Base-by-base conservation (phyloP, 2,113 vertebrate species). In the Anoplopoma fimbria region DNA sequence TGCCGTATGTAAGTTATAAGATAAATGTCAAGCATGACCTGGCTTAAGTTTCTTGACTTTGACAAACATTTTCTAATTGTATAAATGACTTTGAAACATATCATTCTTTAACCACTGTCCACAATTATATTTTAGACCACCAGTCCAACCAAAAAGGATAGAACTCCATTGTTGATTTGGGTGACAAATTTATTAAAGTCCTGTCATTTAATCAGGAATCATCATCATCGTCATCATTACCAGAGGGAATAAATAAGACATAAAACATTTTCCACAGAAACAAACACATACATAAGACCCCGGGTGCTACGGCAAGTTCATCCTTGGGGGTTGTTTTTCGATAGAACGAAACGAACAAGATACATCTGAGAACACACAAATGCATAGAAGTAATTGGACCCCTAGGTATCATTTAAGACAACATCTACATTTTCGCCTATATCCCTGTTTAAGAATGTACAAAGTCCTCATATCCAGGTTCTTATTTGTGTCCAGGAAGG, bases 141-240 rank as follows among this genome's bases (percentile, higher is more conserved):
- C 58, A n/a, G 29, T 55, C 60, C 36, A 80, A 62, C 64, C 68
- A 86, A 76, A 85, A 77, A 82, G 62, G 58, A 75, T 53, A 31
- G n/a, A 53, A 74, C 27, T 73, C 62, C 29, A 63, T 72, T 65
- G 21, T 90, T 87, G 69, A 94, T 93, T 96, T 91, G 94, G 94
- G 93, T 96, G 96, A 97, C 95, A 97, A 96, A 97, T 99, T 98
- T 99, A 99, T 99, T 96, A 95, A 95, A 96, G 89, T 91, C 92
- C 96, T 91, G 93, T 92, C 90, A 94, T 95, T 95, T 87, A 91
- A 94, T 95, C 93, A 93, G 88, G 85, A 93, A 88, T 87, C 84
- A 63, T 85, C 23, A 88, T 87, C 84, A 63, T 85, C 23, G 42
- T 83, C 55, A 80, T 90, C 76, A 93, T 95, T 79, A 96, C 94